Evolutionary conservation across 2,888 invertebrate genomes (phyloP).

Genomic region (Drosophila anomelani): DNA sequence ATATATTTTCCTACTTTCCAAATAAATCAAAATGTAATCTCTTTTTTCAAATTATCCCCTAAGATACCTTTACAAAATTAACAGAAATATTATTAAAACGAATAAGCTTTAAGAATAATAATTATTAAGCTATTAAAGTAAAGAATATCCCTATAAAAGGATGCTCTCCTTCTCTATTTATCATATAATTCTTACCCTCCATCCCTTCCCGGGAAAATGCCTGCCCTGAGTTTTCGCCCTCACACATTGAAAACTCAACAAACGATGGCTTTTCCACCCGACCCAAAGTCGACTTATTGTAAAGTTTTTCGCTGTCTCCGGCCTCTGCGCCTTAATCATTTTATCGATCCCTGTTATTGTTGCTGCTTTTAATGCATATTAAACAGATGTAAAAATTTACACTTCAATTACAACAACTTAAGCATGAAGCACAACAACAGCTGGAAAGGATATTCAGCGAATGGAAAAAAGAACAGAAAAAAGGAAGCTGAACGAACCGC

Average conservation of each 20-base stretch:
- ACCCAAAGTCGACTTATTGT: slow-evolving; percentile 3
- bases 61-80: neutral
- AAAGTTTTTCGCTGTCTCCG: slow-evolving; percentile 22
- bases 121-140: neutral
- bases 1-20: neutral
- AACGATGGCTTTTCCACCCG: slow-evolving; percentile 8
- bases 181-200: neutral
- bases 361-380: slow-evolving; percentile 71
- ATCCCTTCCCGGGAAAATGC: neutral
- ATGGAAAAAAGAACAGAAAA: neutral
- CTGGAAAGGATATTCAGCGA: slow-evolving; percentile 14
- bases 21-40: neutral
- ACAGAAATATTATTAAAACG: neutral
- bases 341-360: slow-evolving; percentile 48
- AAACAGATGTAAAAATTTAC: slow-evolving; percentile 75
- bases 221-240: slow-evolving; percentile 7
- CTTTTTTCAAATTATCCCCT: neutral
- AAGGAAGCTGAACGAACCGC: slow-evolving; percentile 4
- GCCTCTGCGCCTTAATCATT: slow-evolving; percentile 43
- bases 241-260: slow-evolving; percentile 6
- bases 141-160: neutral
- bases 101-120: neutral
- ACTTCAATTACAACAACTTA: slow-evolving; percentile 75
- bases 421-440: slow-evolving; percentile 67
- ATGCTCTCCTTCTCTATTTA: neutral